These are phyloP conservation scores for Eremobia ochroleuca DNA, from an alignment of 2,888 invertebrate genomes.

Conservation along the genomic window DNA sequence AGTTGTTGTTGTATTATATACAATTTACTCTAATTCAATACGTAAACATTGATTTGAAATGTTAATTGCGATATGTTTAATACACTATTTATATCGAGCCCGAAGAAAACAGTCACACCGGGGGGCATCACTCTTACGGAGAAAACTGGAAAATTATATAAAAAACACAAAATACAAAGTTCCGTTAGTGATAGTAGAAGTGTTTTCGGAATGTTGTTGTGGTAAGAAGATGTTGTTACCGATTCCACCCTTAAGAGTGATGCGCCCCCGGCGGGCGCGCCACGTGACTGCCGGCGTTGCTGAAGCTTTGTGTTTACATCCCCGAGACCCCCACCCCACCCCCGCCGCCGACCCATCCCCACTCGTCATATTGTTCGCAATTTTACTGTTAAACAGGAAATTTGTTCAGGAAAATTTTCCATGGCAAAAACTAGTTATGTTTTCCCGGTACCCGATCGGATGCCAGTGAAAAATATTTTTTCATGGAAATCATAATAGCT, in stretches of 20 bases:
- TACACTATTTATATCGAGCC: constrained; percentile 60
- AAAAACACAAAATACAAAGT: constrained; percentile 1
- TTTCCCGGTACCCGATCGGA: background rate
- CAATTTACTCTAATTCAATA: constrained; percentile 87
- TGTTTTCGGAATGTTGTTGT: constrained; percentile 46
- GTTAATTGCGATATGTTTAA: constrained; percentile 70
- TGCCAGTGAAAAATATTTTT: constrained; percentile 4
- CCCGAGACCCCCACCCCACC: constrained; percentile 68
- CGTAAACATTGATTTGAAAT: constrained; percentile 71
- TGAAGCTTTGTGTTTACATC: constrained; percentile 89
- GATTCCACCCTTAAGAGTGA: constrained; percentile 87
- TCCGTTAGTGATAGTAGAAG: constrained; percentile 32
- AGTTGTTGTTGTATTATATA: constrained; percentile 87
- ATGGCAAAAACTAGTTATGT: constrained; percentile 10
- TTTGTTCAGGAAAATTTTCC: constrained; percentile 41
- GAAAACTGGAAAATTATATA: background rate
- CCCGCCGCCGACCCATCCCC: constrained; percentile 70
- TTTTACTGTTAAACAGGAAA: constrained; percentile 65
- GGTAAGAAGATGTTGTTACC: constrained; percentile 66
- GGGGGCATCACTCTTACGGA: constrained; percentile 88
- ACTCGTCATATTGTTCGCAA: constrained; percentile 66
- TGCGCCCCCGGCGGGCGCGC: constrained; percentile 90
- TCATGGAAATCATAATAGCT: background rate
- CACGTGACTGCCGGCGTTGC: constrained; percentile 89
- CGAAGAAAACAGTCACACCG: constrained; percentile 70